A percentile compares a stretch with the other conserved stretches of the same genome.
Conservation (phyloP, 35 echinoderm and acorn worm genomes). For the Apostichopus parvimensis region DNA sequence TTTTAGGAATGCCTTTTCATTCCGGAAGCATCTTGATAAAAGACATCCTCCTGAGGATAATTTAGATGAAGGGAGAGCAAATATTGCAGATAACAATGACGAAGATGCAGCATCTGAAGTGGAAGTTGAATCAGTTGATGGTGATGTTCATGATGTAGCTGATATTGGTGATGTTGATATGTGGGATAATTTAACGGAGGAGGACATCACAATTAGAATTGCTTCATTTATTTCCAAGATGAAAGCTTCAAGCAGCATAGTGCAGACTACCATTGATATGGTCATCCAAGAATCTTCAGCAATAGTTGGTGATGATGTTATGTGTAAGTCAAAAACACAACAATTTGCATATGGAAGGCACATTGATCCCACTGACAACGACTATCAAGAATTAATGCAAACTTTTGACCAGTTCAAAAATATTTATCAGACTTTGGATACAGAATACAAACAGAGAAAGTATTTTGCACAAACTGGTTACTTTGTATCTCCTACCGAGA, state of each 20-base stretch:
- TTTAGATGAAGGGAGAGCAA: background rate
- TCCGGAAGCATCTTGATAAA: background rate
- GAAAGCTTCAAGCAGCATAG: conserved; percentile 46
- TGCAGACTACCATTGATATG: conserved; percentile 28
- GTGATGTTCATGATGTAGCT: background rate
- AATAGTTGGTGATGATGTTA: background rate
- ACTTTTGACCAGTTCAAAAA: background rate
- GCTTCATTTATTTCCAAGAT: conserved; percentile 22
- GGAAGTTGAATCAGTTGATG: background rate
- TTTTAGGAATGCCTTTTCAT: background rate
- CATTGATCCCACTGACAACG: background rate
- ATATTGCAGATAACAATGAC: background rate
- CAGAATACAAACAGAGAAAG: background rate
- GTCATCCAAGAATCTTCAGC: background rate
- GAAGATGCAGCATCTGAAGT: background rate
- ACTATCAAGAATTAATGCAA: background rate
- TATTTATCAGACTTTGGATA: background rate
- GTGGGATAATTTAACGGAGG: conserved; percentile 9
- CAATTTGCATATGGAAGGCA: background rate
- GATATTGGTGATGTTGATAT: background rate
- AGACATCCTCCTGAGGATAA: background rate
- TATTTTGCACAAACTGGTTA: background rate
- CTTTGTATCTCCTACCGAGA: background rate
- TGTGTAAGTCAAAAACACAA: background rate
- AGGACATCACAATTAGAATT: background rate